Percentiles rank a stretch among this genome's conserved stretches.
phyloP scores from a whole-genome alignment of 2,888 invertebrate species.

The Cosmorhoe ocellata region DNA sequence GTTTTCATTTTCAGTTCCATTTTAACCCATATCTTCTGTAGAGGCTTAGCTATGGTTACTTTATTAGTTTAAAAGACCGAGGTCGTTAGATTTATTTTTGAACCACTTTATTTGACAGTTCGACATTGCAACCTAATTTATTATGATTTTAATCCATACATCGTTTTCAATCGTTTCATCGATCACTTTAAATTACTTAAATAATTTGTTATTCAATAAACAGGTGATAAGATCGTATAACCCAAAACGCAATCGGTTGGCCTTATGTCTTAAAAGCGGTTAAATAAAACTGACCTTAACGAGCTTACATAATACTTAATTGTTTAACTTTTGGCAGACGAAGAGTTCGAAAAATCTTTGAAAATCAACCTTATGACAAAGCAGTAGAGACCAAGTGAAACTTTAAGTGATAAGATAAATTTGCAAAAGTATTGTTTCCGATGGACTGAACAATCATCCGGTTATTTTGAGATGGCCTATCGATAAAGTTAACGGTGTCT shows the following conservation, averaged over 20 bases:
- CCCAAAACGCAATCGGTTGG: conserved; percentile 10
- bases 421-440: conserved; percentile 40
- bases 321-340: conserved; percentile 23
- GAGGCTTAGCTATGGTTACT: too few species aligned
- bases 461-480: conserved; percentile 57
- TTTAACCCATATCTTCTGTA: too few species aligned
- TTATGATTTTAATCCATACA: too few species aligned
- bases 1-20: too few species aligned
- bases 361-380: conserved; percentile 12
- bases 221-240: conserved; percentile 11
- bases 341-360: background rate
- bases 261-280: conserved; percentile 11
- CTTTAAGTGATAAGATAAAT: conserved; percentile 15
- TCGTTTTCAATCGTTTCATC: background rate
- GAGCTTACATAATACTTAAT: conserved; percentile 30
- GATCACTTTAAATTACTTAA: conserved; percentile 8
- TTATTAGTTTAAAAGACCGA: too few species aligned
- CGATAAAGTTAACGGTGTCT: conserved; percentile 50
- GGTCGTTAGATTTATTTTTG: too few species aligned
- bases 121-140: too few species aligned
- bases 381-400: conserved; percentile 10
- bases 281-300: conserved; percentile 32
- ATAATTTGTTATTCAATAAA: conserved; percentile 13
- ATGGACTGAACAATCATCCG: conserved; percentile 46
- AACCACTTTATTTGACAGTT: too few species aligned